Conservation (phyloP, 2,113 vertebrate species). For the Hippocampus barbouri region DNA sequence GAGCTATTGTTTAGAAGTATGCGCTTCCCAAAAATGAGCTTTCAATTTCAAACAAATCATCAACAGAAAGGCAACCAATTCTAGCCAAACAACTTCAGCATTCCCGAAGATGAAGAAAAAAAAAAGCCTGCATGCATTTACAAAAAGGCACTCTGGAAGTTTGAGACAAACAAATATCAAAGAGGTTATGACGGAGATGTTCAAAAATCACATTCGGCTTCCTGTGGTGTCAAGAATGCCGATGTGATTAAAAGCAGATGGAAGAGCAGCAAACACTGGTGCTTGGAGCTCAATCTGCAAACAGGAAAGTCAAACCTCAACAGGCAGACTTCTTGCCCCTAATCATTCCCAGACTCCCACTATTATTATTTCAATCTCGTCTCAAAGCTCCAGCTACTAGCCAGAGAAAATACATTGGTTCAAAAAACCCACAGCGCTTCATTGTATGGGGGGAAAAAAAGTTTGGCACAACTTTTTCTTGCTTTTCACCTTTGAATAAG, state of each 20-base stretch:
- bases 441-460: slow-evolving; percentile 28
- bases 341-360: slow-evolving; percentile 81
- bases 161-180: slow-evolving; percentile 66
- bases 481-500: neutral
- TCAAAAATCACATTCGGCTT: slow-evolving; percentile 74
- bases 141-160: slow-evolving; percentile 22
- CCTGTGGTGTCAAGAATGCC: slow-evolving; percentile 79
- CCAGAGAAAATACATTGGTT: slow-evolving; percentile 64
- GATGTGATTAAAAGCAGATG: slow-evolving; percentile 87
- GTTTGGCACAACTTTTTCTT: slow-evolving; percentile 13
- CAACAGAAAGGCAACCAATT: slow-evolving; percentile 7
- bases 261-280: slow-evolving; percentile 76
- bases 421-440: slow-evolving; percentile 42
- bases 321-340: slow-evolving; percentile 70
- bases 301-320: slow-evolving; percentile 84
- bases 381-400: slow-evolving; percentile 56
- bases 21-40: slow-evolving; percentile 11
- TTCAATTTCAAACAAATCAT: neutral
- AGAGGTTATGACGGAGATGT: slow-evolving; percentile 65
- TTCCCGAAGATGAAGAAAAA: neutral
- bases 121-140: slow-evolving; percentile 8
- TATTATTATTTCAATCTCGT: slow-evolving; percentile 72
- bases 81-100: slow-evolving; percentile 1
- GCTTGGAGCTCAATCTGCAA: slow-evolving; percentile 82
- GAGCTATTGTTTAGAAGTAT: slow-evolving; percentile 12